Conservation (phyloP, 2,888 invertebrate genomes). For the Latrodectus elegans region DNA sequence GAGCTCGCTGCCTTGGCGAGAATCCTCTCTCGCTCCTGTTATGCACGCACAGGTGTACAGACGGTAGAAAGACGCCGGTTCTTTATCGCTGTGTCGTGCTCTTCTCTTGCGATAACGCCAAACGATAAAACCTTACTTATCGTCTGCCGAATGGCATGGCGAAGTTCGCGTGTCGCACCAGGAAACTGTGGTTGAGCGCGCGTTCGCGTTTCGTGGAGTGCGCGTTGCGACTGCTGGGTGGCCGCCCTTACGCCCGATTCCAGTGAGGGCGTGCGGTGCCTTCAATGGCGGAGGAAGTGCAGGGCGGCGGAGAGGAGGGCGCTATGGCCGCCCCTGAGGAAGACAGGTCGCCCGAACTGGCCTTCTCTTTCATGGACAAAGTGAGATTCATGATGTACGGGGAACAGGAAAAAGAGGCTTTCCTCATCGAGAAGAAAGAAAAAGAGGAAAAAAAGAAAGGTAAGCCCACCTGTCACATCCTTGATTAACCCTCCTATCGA, state of each 20-base stretch:
- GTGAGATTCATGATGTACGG: constrained; percentile 64
- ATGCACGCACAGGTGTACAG: background rate
- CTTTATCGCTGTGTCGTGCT: background rate
- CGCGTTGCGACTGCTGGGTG: background rate
- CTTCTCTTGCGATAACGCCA: too few species aligned
- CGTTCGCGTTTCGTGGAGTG: constrained; percentile 1
- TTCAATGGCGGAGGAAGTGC: constrained; percentile 3
- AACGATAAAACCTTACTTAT: background rate
- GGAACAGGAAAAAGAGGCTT: constrained; percentile 62
- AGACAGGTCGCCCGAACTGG: constrained; percentile 17
- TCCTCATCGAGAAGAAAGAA: constrained; percentile 64
- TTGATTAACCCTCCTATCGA: too few species aligned
- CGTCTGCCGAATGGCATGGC: constrained; percentile 2
- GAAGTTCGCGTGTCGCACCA: background rate
- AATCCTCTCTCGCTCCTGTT: too few species aligned
- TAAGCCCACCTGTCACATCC: constrained; percentile 5
- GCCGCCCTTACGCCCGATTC: background rate
- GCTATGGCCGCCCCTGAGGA: constrained; percentile 18
- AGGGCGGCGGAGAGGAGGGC: constrained; percentile 8
- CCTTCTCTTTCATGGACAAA: constrained; percentile 63
- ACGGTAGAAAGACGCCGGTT: background rate
- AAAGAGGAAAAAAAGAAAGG: constrained; percentile 68
- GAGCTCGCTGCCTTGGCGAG: background rate
- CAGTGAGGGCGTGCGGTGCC: background rate
- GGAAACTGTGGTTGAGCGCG: background rate